These are phyloP conservation scores for Urocolius indicus DNA, from an alignment of 2,113 vertebrate species.

Conservation along the genomic window DNA sequence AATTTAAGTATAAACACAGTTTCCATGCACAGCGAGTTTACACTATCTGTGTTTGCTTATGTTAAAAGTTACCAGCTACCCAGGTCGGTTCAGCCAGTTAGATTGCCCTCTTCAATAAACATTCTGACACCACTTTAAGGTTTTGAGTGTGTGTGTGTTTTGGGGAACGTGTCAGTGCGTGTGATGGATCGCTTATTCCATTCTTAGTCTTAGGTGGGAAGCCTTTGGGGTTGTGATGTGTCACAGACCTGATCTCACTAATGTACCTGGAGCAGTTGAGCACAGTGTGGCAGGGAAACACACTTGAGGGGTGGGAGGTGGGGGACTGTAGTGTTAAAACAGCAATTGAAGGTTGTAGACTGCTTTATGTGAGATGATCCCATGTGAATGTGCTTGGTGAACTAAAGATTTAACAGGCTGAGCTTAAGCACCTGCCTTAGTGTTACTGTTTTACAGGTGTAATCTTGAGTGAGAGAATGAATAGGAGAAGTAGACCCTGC, in stretches of 20 bases:
- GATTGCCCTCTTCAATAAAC: constrained; percentile 56
- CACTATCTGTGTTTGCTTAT: constrained; percentile 62
- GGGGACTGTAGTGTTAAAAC: background rate
- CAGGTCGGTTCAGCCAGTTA: constrained; percentile 44
- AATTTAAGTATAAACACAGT: constrained; percentile 59
- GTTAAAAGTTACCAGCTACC: constrained; percentile 52
- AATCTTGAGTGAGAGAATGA: constrained; percentile 9
- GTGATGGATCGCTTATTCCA: constrained; percentile 58
- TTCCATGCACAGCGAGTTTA: constrained; percentile 56
- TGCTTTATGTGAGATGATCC: background rate
- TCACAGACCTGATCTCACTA: background rate
- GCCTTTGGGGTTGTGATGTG: constrained; percentile 24
- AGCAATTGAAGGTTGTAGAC: background rate
- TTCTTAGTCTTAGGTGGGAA: constrained; percentile 39
- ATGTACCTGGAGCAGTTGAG: background rate
- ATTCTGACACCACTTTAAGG: constrained; percentile 57
- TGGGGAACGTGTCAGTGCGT: background rate
- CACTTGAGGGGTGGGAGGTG: background rate
- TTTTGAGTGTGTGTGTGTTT: constrained; percentile 53
- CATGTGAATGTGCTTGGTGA: background rate
- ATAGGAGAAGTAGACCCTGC: background rate
- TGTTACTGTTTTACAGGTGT: background rate
- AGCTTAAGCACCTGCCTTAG: background rate
- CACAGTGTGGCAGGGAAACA: background rate
- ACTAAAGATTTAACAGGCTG: background rate